phyloP scores from a whole-genome alignment of 1,140 invertebrate species.

The Pantala flavescens region DNA sequence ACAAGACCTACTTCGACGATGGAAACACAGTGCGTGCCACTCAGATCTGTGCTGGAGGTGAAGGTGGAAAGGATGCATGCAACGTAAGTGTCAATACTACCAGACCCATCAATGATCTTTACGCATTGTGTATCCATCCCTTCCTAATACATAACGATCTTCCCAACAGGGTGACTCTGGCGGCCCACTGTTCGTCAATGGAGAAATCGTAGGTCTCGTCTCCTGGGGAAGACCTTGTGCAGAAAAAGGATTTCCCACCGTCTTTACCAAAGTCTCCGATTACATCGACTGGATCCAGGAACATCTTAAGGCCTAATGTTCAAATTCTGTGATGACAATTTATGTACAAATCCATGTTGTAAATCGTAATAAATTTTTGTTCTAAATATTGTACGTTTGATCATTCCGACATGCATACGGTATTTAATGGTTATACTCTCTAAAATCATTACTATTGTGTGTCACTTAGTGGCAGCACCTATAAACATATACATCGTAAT shows the following conservation, averaged over 20 bases:
- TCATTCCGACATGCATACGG: no score
- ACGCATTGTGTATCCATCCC: no score
- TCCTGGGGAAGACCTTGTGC: conserved; percentile 37
- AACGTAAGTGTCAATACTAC: neutral
- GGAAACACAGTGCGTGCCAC: conserved; percentile 21
- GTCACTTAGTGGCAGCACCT: no score
- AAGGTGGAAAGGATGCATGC: conserved; percentile 11
- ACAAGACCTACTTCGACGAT: neutral
- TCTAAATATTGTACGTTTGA: no score
- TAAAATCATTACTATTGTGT: no score
- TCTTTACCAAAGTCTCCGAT: conserved; percentile 29
- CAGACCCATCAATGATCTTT: no score
- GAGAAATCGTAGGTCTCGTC: conserved; percentile 32
- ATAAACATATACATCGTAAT: no score
- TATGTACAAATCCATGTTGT: no score
- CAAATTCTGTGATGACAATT: no score
- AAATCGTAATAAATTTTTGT: no score
- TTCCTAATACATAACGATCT: no score
- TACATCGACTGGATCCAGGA: conserved; percentile 27
- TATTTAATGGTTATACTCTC: no score
- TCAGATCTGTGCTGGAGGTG: conserved; percentile 3
- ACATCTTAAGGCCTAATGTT: neutral
- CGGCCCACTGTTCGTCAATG: conserved; percentile 36
- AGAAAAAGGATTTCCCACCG: conserved; percentile 25
- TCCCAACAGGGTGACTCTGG: conserved; percentile 37